phyloP scores from a whole-genome alignment of 1,140 invertebrate species.

The Colletes latitarsis region DNA sequence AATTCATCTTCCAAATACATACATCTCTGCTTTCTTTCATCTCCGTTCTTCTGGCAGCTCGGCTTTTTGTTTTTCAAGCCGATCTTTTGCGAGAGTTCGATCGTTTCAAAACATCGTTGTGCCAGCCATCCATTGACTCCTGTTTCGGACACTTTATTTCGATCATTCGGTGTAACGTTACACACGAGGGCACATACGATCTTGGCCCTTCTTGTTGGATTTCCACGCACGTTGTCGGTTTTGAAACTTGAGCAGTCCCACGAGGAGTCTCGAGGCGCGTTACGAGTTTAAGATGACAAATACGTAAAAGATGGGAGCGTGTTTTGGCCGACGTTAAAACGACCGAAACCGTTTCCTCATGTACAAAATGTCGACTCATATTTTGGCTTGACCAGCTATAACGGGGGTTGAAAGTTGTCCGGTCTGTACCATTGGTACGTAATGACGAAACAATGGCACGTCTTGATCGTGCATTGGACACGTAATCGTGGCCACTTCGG shows the following conservation, averaged over 20 bases:
- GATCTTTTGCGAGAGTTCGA: not conserved
- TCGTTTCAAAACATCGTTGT: slow-evolving; percentile 16
- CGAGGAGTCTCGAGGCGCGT: slow-evolving; percentile 4
- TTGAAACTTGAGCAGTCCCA: slow-evolving; percentile 9
- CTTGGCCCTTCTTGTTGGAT: not conserved
- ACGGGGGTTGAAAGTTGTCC: slow-evolving; percentile 35
- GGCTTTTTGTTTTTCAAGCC: not conserved
- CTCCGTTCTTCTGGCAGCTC: not conserved
- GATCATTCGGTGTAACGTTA: not conserved
- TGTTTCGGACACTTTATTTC: slow-evolving; percentile 5
- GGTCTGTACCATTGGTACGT: slow-evolving; percentile 26
- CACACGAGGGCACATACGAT: not conserved
- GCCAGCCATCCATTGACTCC: not conserved
- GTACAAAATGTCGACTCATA: slow-evolving; percentile 41
- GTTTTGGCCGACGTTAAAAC: not conserved
- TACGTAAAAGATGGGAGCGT: slow-evolving; percentile 4
- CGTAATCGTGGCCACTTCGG: slow-evolving; percentile 49
- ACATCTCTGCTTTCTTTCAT: slow-evolving; percentile 10
- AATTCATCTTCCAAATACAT: slow-evolving; percentile 36
- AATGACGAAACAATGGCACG: slow-evolving; percentile 62
- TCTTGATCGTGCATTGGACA: slow-evolving; percentile 62
- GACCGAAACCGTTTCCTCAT: slow-evolving; percentile 49
- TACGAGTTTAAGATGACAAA: slow-evolving; percentile 42
- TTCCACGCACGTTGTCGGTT: not conserved
- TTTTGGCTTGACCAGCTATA: slow-evolving; percentile 14